These are phyloP conservation scores for Eueides isabella DNA, from an alignment of 1,140 invertebrate species.

Conservation along the genomic window DNA sequence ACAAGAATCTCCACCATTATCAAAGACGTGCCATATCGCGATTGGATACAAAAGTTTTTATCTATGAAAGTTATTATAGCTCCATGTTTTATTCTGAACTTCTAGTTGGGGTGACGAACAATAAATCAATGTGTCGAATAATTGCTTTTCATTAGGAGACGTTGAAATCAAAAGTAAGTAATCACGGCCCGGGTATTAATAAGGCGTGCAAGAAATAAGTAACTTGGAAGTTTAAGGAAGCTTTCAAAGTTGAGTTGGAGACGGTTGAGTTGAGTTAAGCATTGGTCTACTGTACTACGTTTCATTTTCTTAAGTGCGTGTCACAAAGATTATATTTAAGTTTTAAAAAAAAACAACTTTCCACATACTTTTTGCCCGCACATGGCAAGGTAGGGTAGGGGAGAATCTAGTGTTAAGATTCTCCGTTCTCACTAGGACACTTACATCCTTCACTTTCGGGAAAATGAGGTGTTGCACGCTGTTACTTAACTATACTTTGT, in stretches of 20 bases:
- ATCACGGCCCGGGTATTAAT: conserved; percentile 69
- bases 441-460: too few species aligned
- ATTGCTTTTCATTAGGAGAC: conserved; percentile 65
- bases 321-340: too few species aligned
- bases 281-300: too few species aligned
- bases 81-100: conserved; percentile 33
- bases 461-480: too few species aligned
- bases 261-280: neutral
- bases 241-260: conserved; percentile 30
- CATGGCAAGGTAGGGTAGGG: too few species aligned
- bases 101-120: conserved; percentile 53
- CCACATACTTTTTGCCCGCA: too few species aligned
- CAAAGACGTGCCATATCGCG: conserved; percentile 57
- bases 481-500: too few species aligned
- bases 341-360: too few species aligned
- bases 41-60: conserved; percentile 54
- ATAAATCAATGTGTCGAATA: conserved; percentile 79
- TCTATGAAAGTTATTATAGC: conserved; percentile 66
- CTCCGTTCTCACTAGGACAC: too few species aligned
- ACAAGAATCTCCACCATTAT: conserved; percentile 48
- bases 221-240: conserved; percentile 46
- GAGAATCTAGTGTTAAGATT: too few species aligned
- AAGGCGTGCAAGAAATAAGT: conserved; percentile 57
- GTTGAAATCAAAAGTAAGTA: conserved; percentile 74
- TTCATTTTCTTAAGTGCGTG: too few species aligned